Base-by-base conservation (phyloP, 2,113 vertebrate genomes). In the Camelus dromedarius region DNA sequence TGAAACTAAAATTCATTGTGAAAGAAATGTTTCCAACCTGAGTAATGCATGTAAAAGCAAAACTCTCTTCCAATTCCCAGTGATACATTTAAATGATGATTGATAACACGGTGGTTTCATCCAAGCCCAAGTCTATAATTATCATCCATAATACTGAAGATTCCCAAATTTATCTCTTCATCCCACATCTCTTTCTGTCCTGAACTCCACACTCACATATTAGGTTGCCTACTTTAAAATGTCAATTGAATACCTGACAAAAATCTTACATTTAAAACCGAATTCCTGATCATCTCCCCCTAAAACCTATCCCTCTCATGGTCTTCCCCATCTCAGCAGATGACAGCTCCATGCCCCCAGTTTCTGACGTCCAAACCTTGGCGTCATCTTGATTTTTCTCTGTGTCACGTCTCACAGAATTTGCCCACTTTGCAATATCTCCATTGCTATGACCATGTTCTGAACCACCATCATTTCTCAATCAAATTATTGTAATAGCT, bases 121-220 rank as follows among this genome's bases (percentile, higher is more conserved):
- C 15, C 20, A 79, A n/a, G 16, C 15, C 32, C 8, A 52, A 46
- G 20, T 8, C 10, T 89, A 13, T 77, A 91, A 81, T 46, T 89
- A 88, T 30, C 24, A 52, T 24, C 20, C 50, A 12, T n/a, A 64
- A 69, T 79, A 13, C 48, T 50, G 30, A 85, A 28, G 38, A 64
- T 16, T 89, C 12, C 11, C 56, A 76, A 12, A 79, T 73, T 85
- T 93, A 75, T 67, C 72, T 95, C 28, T 96, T 89, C 8, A 79
- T 30, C 26, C 1, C 26, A 35, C 8, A 8, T 64, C 26, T 90
- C 46, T 56, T 90, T 88, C 28, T 88, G 1, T 91, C 16, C 85
- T 67, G 28, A 75, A 66, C 14, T 69, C 48, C 58, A 79, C 9
- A 28, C 12, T 66, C 16, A 30, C n/a, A 38, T 35, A 30, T 73